These are phyloP conservation scores for Brachirus orientalis DNA, from an alignment of 2,113 vertebrate species.

Conservation along the genomic window DNA sequence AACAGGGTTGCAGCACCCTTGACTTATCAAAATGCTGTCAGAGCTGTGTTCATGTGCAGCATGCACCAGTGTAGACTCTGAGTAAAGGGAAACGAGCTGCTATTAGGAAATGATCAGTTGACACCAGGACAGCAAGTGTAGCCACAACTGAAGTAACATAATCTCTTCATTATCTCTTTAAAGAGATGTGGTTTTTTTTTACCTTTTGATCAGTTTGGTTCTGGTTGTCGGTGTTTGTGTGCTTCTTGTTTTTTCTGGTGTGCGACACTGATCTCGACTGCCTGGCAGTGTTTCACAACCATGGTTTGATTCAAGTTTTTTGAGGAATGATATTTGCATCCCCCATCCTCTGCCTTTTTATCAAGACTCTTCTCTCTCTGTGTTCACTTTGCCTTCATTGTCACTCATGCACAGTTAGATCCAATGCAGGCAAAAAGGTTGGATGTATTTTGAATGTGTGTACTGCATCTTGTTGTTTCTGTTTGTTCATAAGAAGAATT, in stretches of 20 bases:
- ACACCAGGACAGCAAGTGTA: neutral
- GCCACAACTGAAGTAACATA: slow-evolving; percentile 1
- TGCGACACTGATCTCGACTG: slow-evolving; percentile 75
- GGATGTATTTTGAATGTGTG: slow-evolving; percentile 50
- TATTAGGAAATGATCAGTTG: no score
- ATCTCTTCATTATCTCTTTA: slow-evolving; percentile 44
- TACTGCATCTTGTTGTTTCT: slow-evolving; percentile 60
- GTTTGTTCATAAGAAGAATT: slow-evolving; percentile 58
- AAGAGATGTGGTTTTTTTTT: slow-evolving; percentile 43
- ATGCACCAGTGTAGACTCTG: no score
- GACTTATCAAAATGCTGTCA: no score
- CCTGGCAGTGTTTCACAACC: slow-evolving; percentile 72
- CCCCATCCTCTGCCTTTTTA: slow-evolving; percentile 68
- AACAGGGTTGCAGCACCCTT: no score
- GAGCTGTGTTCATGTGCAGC: no score
- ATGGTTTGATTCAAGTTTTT: slow-evolving; percentile 65
- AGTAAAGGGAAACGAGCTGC: no score
- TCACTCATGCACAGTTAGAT: slow-evolving; percentile 64
- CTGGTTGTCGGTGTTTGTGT: slow-evolving; percentile 69
- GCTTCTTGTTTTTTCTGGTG: slow-evolving; percentile 66
- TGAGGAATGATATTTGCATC: slow-evolving; percentile 79
- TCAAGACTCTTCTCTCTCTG: slow-evolving; percentile 47
- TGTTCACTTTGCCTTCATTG: slow-evolving; percentile 51
- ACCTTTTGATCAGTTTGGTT: slow-evolving; percentile 61
- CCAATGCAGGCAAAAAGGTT: slow-evolving; percentile 53